Conservation (phyloP, 1,140 invertebrate species). For the Hetaerina americana region DNA sequence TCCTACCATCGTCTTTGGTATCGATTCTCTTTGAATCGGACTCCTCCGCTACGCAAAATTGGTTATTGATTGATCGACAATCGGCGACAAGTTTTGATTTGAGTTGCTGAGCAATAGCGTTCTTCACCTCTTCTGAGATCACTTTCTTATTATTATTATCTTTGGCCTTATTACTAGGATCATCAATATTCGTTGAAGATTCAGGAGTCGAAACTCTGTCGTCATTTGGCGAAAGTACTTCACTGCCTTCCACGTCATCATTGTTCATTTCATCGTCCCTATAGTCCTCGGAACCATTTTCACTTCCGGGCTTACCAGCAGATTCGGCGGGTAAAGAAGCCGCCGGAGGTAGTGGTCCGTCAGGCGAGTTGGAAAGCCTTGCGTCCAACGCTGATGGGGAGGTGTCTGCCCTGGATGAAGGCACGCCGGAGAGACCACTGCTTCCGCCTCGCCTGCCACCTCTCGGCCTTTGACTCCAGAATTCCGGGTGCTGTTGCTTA, state of each 20-base stretch:
- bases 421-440: constrained; percentile 5
- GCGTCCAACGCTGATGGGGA: not conserved
- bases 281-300: not conserved
- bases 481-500: constrained; percentile 83
- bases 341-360: constrained; percentile 8
- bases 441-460: constrained; percentile 6
- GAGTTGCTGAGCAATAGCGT: constrained; percentile 62
- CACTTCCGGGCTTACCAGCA: constrained; percentile 18
- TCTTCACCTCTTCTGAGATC: constrained; percentile 60
- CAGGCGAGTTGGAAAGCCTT: constrained; percentile 10
- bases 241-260: not conserved
- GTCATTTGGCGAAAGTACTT: not conserved
- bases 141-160: constrained; percentile 9
- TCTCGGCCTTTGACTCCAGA: constrained; percentile 56
- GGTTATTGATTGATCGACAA: constrained; percentile 11
- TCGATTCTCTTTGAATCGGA: constrained; percentile 12
- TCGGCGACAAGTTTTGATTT: constrained; percentile 37
- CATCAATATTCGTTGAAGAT: not conserved
- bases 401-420: not conserved
- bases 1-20: constrained; percentile 11
- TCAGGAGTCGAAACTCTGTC: not conserved
- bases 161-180: not conserved
- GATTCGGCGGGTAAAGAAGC: constrained; percentile 18
- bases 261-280: not conserved
- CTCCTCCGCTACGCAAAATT: constrained; percentile 9